Evolutionary conservation across 1,140 invertebrate species (phyloP), one percentile per base, ranked within the genome.

Genomic region (Lysiphlebus fabarum): DNA sequence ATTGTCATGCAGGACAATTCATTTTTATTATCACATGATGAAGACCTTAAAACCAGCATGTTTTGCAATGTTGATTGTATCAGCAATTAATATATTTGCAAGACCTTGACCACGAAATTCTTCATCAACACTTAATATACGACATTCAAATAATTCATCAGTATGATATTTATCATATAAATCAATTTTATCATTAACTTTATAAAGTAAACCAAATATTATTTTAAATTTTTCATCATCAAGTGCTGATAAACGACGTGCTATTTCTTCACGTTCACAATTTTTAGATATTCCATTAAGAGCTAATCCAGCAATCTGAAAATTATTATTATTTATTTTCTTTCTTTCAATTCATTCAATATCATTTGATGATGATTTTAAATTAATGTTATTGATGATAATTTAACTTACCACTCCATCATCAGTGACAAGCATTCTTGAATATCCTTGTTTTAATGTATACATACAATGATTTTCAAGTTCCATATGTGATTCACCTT

Each of bases 91-190:
- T 62, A 87, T 81, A 61, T 86, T 86, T 2, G 88, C 89, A 44
- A 91, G 76, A 9, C 90, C 89, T 63, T 76, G 80, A 0, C 89
- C 89, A 7, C 90, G 81, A 60, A 83, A 89, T 45, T 78, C 72
- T 26, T 84, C 80, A 58, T 89, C 86, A 6, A 91, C 88, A 34
- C 88, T 90, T 8, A 92, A 83, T 61, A 92, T 91, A 48, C 90
- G 81, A 63, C 88, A 86, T 71, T 92, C 90, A 65, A 92, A 88
- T n/a, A 91, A 83, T 57, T 85, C 82, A 37, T 89, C 84, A 5
- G 90, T 85, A 48, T 82, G 70, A 72, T 86, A 89, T 51, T 82
- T 84, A 4, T 65, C 65, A 67, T 87, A 89, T 4, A 89, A 69
- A 76, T 88, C 81, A 40, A 84, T 63, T 56, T 82, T 81, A 41